Base-by-base conservation (phyloP, 2,113 vertebrate genomes). In the Lamprotornis superbus region DNA sequence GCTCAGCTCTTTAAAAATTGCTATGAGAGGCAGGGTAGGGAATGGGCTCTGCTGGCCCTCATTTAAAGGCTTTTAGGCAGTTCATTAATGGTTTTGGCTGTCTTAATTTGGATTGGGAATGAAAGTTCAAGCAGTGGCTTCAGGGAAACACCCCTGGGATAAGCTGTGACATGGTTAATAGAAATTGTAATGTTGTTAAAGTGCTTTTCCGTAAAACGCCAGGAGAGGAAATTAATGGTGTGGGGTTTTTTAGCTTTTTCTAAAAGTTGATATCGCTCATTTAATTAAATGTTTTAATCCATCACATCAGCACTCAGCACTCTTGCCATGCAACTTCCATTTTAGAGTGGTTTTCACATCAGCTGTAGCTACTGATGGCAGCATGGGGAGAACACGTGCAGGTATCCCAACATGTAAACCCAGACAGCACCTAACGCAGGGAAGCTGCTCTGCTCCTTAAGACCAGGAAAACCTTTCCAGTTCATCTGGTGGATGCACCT, bases 91-190 rank as follows among this genome's bases (percentile, higher is more conserved):
- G 19, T 60, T 96, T 78, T 91, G 78, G 71, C 47, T 20, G 61
- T 67, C 85, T 83, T 92, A 83, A 95, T 96, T 93, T 93, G 88
- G 74, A 76, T 31, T 85, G 77, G 83, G 84, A 93, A 92, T 78
- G 77, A 68, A 78, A 95, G 85, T 93, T 56, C 75, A 91, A 67
- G 78, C 40, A 65, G 50, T 59, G 57, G 40, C 80, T 95, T 85
- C 37, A 69, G 71, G 90, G 81, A 78, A 92, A 57, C 2, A 8
- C 88, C 81, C 87, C 52, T 83, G 90, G 80, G 92, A 80, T 91
- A 78, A 94, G 68, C 47, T 12, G 28, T 70, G 78, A 92, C 94
- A 73, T 60, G 49, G 89, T 77, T 94, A 88, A 83, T 93, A 94
- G 87, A 76, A 93, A 91, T 60, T 64, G 59, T 73, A 57, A 85